Conservation (phyloP, 2,888 invertebrate species). For the Protonemura montana region DNA sequence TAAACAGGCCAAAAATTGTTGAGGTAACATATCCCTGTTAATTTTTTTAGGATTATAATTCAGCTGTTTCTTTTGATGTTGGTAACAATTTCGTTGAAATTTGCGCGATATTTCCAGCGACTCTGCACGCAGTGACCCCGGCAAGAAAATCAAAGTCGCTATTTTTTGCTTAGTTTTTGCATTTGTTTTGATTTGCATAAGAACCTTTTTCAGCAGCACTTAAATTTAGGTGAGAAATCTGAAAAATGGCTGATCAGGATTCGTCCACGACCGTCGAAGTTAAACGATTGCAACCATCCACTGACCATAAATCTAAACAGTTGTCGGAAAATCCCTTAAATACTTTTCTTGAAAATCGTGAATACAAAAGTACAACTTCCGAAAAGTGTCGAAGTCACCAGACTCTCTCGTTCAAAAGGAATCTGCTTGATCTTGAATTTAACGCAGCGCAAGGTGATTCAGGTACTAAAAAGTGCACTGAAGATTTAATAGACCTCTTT, state of each 20-base stretch:
- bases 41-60: background rate
- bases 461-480: background rate
- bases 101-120: background rate
- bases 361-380: background rate
- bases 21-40: too few species aligned
- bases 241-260: background rate
- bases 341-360: background rate
- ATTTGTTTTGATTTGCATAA: background rate
- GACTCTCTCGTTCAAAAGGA: background rate
- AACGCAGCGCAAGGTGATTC: background rate
- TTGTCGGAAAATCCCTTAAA: background rate
- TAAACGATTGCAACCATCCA: background rate
- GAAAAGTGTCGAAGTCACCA: background rate
- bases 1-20: too few species aligned
- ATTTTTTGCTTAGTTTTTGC: background rate
- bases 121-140: background rate
- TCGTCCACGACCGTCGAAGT: background rate
- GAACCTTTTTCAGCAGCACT: too few species aligned
- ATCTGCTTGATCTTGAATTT: background rate
- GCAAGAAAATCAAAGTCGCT: background rate
- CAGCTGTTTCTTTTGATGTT: background rate
- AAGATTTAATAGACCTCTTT: background rate
- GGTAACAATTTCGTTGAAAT: background rate
- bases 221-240: background rate
- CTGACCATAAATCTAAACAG: background rate